Evolutionary conservation across 2,113 vertebrate species (phyloP).

Genomic region (Cathartes aura): DNA sequence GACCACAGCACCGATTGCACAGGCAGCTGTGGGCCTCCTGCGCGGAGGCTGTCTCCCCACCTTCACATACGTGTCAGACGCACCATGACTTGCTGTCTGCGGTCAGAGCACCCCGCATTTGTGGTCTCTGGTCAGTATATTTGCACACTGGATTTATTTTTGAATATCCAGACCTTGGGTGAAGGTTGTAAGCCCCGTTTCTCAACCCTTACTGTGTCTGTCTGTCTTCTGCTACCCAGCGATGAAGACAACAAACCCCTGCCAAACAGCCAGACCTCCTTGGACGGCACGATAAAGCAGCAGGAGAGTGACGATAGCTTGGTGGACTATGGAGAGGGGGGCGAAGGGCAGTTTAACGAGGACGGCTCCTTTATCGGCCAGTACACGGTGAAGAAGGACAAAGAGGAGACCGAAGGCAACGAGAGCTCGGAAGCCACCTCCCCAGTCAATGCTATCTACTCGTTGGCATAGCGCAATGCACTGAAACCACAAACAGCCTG

Average conservation of each 20-base stretch:
- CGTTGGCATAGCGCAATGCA: conserved; percentile 82
- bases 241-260: conserved; percentile 99
- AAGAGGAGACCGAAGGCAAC: conserved; percentile 97
- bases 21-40: background rate
- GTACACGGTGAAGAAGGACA: conserved; percentile 99
- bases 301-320: conserved; percentile 96
- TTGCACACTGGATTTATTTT: background rate
- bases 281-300: conserved; percentile 93
- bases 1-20: background rate
- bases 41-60: background rate
- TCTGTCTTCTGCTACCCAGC: conserved; percentile 77
- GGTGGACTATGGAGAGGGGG: conserved; percentile 96
- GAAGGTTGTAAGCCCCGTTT: background rate
- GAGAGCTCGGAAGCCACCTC: conserved; percentile 98
- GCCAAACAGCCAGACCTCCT: conserved; percentile 95
- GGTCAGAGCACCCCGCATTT: rapidly evolving
- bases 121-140: background rate
- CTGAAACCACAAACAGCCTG: background rate
- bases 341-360: conserved; percentile 96
- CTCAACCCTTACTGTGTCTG: conserved; percentile 13
- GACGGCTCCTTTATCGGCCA: conserved; percentile 98
- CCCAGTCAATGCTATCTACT: conserved; percentile 96
- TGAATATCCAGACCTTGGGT: background rate
- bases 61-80: background rate
- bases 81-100: rapidly evolving